phyloP scores from a whole-genome alignment of 1,140 invertebrate genomes.

The Orchesella cincta region DNA sequence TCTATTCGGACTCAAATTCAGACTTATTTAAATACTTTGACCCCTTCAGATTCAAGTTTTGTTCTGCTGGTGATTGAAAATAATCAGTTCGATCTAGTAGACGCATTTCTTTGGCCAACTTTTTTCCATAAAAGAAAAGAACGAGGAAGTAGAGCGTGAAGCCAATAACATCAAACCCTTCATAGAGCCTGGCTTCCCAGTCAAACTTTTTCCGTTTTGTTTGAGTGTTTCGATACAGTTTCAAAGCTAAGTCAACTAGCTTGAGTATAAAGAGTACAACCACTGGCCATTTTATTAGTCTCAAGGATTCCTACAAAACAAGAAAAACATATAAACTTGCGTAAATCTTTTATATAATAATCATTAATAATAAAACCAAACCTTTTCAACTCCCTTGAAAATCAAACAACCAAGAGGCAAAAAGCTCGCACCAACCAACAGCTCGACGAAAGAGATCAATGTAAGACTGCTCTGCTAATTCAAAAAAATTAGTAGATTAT shows the following conservation, averaged over 20 bases:
- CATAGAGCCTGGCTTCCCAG: conserved; percentile 9
- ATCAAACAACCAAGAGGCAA: conserved; percentile 20
- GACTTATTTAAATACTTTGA: conserved; percentile 27
- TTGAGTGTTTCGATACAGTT: background rate
- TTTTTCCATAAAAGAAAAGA: conserved; percentile 26
- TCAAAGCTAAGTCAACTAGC: background rate
- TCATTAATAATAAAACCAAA: background rate
- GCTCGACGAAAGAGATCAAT: background rate
- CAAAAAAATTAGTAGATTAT: background rate
- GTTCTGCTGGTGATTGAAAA: conserved; percentile 15
- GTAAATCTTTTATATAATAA: background rate
- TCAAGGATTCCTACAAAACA: conserved; percentile 13
- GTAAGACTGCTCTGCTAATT: conserved; percentile 23
- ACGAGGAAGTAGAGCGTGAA: conserved; percentile 24
- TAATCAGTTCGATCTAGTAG: conserved; percentile 16
- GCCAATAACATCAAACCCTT: background rate
- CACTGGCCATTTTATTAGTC: conserved; percentile 12
- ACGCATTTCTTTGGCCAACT: conserved; percentile 2
- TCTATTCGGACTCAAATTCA: conserved; percentile 19
- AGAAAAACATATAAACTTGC: background rate
- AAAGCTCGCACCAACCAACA: conserved; percentile 16
- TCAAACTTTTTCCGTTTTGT: background rate
- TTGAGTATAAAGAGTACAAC: background rate
- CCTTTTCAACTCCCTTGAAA: conserved; percentile 24
- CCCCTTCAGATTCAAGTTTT: conserved; percentile 5